Conservation (phyloP, 2,113 vertebrate species). For the Gorsachius goisagi region DNA sequence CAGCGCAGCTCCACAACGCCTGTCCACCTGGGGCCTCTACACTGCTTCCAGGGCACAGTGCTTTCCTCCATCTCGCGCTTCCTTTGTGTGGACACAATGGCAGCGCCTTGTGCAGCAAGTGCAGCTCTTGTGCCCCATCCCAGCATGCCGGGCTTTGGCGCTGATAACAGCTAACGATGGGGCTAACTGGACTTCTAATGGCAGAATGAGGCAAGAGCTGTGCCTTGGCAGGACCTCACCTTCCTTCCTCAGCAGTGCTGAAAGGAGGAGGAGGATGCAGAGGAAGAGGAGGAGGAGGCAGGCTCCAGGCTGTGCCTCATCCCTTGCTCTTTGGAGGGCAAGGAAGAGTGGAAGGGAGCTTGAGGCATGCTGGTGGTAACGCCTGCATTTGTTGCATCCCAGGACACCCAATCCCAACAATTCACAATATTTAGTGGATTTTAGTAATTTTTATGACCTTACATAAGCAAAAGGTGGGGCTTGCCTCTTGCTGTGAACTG, state of each 20-base stretch:
- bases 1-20: background rate
- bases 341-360: background rate
- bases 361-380: too few species aligned
- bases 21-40: background rate
- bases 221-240: background rate
- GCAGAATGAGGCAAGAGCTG: conserved; percentile 47
- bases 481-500: background rate
- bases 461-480: background rate
- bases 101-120: background rate
- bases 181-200: background rate
- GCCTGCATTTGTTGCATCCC: rapidly evolving
- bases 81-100: rapidly evolving
- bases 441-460: background rate
- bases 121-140: rapidly evolving
- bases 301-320: background rate
- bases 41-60: background rate
- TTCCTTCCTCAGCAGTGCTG: background rate
- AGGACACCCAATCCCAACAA: background rate
- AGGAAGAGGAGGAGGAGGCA: background rate
- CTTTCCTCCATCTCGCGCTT: rapidly evolving
- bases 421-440: background rate
- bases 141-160: rapidly evolving
- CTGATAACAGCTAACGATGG: background rate
- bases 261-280: background rate
- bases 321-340: background rate